Conservation (phyloP, 2,113 vertebrate species). For the chimpanzee (Pan troglodytes) region NHGRI_mPanTro3-v2.1_pri NC_072403.2:31477001-31477500, state of each 20-base stretch:
- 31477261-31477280: background rate
- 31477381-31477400: background rate
- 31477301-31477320: background rate
- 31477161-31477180: background rate
- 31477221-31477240: background rate
- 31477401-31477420: fast-evolving
- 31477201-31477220: background rate
- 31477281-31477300: background rate
- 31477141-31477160: background rate
- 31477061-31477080: background rate
- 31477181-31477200: background rate
- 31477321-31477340: background rate
- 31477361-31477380: background rate
- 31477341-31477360: background rate
- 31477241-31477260: background rate
- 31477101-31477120: background rate
- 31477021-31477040: background rate
- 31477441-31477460: background rate
- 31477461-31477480: fast-evolving
- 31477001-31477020: background rate
- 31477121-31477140: background rate
- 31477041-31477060: background rate
- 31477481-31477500: background rate
- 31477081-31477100: background rate
- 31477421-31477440: background rate